Conservation (phyloP, 2,888 invertebrate genomes). For the Tortrix viridana region DNA sequence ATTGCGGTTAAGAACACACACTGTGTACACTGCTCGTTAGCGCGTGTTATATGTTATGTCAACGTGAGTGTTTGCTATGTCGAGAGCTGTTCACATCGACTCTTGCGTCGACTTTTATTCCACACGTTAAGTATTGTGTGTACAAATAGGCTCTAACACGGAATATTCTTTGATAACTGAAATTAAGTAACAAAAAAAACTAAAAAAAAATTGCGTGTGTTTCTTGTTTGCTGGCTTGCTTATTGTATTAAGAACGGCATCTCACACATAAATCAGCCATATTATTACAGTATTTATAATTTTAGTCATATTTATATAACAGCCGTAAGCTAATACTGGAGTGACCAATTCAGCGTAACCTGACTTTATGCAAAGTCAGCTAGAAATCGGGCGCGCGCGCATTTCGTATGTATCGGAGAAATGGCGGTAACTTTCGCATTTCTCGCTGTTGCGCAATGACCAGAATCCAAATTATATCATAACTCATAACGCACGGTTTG, state of each 20-base stretch:
- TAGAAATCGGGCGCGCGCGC: conserved; percentile 57
- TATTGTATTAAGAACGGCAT: no score
- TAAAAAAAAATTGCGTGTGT: no score
- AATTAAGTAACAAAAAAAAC: no score
- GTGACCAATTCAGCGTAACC: conserved; percentile 16
- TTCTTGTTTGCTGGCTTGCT: no score
- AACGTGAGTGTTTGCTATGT: conserved; percentile 11
- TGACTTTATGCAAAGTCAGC: conserved; percentile 62
- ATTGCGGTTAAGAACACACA: conserved; percentile 5
- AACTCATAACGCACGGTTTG: conserved; percentile 37
- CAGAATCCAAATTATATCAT: conserved; percentile 61
- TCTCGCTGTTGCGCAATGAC: conserved; percentile 56
- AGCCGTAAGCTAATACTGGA: neutral
- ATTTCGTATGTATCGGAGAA: conserved; percentile 56
- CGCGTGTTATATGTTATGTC: conserved; percentile 11
- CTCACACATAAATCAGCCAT: no score
- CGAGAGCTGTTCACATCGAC: conserved; percentile 21
- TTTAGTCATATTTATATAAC: neutral
- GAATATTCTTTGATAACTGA: no score
- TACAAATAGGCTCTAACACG: no score
- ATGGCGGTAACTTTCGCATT: conserved; percentile 68
- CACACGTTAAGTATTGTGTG: conserved; percentile 2
- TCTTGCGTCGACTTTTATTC: neutral
- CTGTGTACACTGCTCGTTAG: conserved; percentile 21
- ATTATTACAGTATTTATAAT: neutral